A percentile compares a stretch with the other conserved stretches of the same genome.
Conservation (phyloP, 1,140 invertebrate species). For the Ephestia elutella region DNA sequence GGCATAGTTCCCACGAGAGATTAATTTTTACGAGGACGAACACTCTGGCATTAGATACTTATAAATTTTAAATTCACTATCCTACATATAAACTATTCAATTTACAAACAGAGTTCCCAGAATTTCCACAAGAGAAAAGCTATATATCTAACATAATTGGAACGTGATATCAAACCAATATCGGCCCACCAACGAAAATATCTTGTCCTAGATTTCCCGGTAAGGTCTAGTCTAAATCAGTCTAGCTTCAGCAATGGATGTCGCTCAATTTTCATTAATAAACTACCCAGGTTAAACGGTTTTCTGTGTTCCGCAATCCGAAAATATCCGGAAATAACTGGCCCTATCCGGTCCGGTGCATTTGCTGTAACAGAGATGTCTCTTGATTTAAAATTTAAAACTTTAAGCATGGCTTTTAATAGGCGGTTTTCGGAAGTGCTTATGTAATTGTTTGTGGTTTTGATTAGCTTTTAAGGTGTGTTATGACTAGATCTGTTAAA, state of each 20-base stretch:
- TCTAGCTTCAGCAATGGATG: slow-evolving; percentile 44
- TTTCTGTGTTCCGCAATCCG: slow-evolving; percentile 59
- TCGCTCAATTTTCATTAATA: slow-evolving; percentile 72
- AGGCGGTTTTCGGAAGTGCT: not conserved
- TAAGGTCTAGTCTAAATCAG: slow-evolving; percentile 52
- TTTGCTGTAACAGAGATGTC: slow-evolving; percentile 30
- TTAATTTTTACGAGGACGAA: too few relatives aligned
- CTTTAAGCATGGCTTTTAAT: not conserved
- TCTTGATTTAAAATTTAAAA: slow-evolving; percentile 20
- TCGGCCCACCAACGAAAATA: slow-evolving; percentile 40
- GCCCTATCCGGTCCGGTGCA: slow-evolving; percentile 27
- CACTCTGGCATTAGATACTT: too few relatives aligned
- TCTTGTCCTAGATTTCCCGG: slow-evolving; percentile 62
- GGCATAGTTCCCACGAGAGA: too few relatives aligned
- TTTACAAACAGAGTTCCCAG: too few relatives aligned
- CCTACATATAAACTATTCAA: too few relatives aligned
- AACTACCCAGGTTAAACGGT: slow-evolving; percentile 62
- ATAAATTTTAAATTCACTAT: too few relatives aligned
- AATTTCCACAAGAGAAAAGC: not conserved
- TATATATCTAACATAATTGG: not conserved
- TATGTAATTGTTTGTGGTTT: not conserved
- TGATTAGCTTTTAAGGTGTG: not conserved
- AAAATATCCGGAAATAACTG: slow-evolving; percentile 35
- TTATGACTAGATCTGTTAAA: too few relatives aligned
- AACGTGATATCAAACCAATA: not conserved